phyloP scores from a whole-genome alignment of 2,888 invertebrate genomes.

The Callyntrura sp. region DNA sequence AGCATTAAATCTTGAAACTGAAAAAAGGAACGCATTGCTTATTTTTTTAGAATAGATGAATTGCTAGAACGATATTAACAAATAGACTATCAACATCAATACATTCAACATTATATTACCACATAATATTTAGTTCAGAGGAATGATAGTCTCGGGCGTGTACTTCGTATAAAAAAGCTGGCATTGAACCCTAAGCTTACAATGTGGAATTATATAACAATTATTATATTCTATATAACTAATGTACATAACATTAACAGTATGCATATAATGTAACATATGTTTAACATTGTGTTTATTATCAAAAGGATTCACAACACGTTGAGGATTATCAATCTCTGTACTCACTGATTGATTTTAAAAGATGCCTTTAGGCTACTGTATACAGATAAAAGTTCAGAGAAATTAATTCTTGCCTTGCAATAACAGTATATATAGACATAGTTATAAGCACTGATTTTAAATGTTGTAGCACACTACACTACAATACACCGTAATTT shows the following conservation, averaged over 20 bases:
- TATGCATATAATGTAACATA: too few species aligned
- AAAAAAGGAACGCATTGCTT: too few species aligned
- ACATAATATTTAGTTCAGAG: not conserved
- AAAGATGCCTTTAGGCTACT: not conserved
- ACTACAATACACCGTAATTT: too few species aligned
- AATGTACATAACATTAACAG: conserved; percentile 46
- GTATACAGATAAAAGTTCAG: not conserved
- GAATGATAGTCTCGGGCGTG: conserved; percentile 50
- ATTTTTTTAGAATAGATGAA: too few species aligned
- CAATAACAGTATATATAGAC: too few species aligned
- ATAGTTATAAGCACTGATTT: too few species aligned
- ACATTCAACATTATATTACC: too few species aligned
- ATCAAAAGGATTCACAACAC: conserved; percentile 50
- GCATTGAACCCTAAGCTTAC: not conserved
- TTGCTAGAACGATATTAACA: too few species aligned
- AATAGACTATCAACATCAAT: too few species aligned
- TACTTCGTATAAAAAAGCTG: conserved; percentile 34
- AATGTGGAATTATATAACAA: conserved; percentile 24
- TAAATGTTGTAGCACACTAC: too few species aligned
- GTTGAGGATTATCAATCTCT: conserved; percentile 43
- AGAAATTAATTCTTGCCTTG: conserved; percentile 26
- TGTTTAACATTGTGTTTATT: conserved; percentile 44
- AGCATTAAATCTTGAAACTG: too few species aligned
- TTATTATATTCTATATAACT: conserved; percentile 34
- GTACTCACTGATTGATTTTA: not conserved